Conservation (phyloP, 2,113 vertebrate genomes). For the Tympanuchus pallidicinctus region DNA sequence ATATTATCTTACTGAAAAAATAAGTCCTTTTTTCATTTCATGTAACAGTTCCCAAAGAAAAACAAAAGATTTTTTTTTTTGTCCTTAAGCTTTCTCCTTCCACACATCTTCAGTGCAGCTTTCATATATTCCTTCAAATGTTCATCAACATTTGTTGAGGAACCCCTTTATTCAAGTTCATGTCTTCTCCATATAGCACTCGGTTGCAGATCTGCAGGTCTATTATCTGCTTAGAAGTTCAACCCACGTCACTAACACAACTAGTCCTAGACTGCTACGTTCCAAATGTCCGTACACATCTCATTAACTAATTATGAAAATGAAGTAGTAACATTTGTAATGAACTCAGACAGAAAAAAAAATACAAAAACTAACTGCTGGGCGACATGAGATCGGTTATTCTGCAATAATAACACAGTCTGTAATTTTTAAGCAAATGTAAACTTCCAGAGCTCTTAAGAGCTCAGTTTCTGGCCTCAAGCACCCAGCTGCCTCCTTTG, state of each 20-base stretch:
- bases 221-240: neutral
- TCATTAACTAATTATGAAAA: neutral
- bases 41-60: neutral
- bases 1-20: neutral
- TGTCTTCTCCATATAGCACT: neutral
- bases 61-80: neutral
- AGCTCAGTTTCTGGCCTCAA: neutral
- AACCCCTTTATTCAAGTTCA: neutral
- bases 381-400: neutral
- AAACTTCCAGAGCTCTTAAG: neutral
- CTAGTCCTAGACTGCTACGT: neutral
- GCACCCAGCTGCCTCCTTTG: neutral
- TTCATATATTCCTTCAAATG: neutral
- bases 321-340: neutral
- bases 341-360: neutral
- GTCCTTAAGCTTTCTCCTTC: neutral
- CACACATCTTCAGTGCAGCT: neutral
- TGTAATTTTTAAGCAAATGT: neutral
- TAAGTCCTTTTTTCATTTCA: neutral
- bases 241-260: neutral
- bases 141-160: neutral
- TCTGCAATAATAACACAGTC: neutral
- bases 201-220: neutral
- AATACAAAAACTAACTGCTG: neutral
- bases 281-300: neutral